These are phyloP conservation scores for Acipenser ruthenus DNA, from an alignment of 2,797 vertebrate species.

Conservation along the genomic window DNA sequence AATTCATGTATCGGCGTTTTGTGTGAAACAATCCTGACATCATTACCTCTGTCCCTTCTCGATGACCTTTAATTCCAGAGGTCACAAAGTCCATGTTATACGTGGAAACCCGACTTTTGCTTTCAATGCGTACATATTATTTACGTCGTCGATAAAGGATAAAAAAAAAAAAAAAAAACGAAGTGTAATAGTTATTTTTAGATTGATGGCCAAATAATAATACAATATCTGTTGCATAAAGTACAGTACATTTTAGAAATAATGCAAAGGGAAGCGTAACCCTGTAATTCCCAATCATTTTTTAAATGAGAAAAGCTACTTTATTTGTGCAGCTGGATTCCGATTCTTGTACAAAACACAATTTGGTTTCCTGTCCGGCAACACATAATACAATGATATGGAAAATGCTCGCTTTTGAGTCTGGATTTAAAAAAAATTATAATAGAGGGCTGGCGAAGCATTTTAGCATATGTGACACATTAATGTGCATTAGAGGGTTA, in stretches of 20 bases:
- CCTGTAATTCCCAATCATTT: not conserved
- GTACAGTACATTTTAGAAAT: slow-evolving; percentile 5
- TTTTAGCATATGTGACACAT: no score
- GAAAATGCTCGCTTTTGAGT: no score
- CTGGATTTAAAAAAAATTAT: no score
- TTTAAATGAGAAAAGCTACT: no score
- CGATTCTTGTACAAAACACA: not conserved
- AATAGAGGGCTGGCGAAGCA: no score
- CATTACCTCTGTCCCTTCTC: slow-evolving; percentile 12
- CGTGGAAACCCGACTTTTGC: slow-evolving; percentile 11
- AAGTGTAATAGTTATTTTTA: slow-evolving; percentile 1
- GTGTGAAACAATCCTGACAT: slow-evolving; percentile 15
- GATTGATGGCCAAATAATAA: not conserved
- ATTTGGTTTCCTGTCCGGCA: slow-evolving; percentile 7
- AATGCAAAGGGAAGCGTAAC: slow-evolving; percentile 4
- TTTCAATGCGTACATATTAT: slow-evolving; percentile 3
- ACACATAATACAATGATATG: not conserved
- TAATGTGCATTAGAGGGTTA: no score
- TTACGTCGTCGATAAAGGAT: slow-evolving; percentile 8
- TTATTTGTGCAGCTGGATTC: no score
- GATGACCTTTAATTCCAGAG: slow-evolving; percentile 20
- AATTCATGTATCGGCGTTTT: slow-evolving; percentile 4
- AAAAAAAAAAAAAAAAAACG: not conserved
- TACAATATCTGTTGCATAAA: slow-evolving; percentile 4
- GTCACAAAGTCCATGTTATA: slow-evolving; percentile 18